Conservation (phyloP, 2,888 invertebrate species). For the Elmis aenea region DNA sequence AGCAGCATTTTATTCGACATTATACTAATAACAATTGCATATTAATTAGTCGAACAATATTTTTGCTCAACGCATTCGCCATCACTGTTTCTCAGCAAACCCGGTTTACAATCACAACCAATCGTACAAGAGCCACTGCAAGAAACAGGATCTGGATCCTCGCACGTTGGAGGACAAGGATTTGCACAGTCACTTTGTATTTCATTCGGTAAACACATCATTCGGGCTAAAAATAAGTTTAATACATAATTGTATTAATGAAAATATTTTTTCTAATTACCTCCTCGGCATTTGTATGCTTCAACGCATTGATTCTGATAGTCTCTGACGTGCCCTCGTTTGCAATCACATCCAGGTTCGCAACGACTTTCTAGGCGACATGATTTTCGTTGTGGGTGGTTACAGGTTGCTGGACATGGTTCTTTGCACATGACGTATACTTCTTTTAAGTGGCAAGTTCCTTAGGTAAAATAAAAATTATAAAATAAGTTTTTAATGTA, state of each 20-base stretch:
- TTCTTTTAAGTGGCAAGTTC: slow-evolving; percentile 14
- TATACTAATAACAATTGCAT: too few relatives aligned
- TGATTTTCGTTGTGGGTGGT: neutral
- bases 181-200: neutral
- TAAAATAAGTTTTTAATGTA: too few relatives aligned
- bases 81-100: slow-evolving; percentile 3
- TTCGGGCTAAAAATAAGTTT: too few relatives aligned
- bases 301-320: slow-evolving; percentile 14
- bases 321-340: slow-evolving; percentile 13
- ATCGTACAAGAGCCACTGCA: neutral
- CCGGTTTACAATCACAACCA: slow-evolving; percentile 7
- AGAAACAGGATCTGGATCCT: neutral
- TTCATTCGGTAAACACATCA: slow-evolving; percentile 4
- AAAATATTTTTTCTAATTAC: slow-evolving; percentile 7
- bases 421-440: slow-evolving; percentile 18
- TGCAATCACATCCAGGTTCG: slow-evolving; percentile 19
- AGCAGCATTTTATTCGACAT: too few relatives aligned
- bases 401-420: slow-evolving; percentile 16
- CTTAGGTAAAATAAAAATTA: too few relatives aligned
- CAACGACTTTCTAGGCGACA: too few relatives aligned
- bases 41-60: too few relatives aligned
- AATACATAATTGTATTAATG: too few relatives aligned
- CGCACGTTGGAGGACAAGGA: slow-evolving; percentile 2
- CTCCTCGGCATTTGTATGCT: slow-evolving; percentile 10
- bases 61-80: neutral